Conservation (phyloP, 2,888 invertebrate species). For the Dendrolimus houi region DNA sequence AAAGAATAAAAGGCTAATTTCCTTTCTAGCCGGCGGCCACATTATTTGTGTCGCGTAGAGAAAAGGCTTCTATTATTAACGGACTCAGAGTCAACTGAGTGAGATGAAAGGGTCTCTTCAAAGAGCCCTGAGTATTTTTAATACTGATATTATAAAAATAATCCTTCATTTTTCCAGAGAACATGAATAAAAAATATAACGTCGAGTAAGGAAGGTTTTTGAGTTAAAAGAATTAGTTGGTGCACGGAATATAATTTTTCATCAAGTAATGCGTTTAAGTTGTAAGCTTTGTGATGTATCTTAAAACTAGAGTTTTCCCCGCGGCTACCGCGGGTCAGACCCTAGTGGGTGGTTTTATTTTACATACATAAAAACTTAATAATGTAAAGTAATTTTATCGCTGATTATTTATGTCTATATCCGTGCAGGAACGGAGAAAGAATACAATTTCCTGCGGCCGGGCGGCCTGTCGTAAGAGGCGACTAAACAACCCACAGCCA, state of each 20-base stretch:
- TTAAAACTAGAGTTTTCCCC: too few species aligned
- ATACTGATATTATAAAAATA: constrained; percentile 10
- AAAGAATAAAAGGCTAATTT: background rate
- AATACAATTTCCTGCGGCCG: background rate
- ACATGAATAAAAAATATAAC: background rate
- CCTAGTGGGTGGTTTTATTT: too few species aligned
- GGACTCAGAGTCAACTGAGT: constrained; percentile 7
- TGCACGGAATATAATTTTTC: too few species aligned
- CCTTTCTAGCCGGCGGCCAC: background rate
- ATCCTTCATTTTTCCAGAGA: background rate
- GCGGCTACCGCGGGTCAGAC: too few species aligned
- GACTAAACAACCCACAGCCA: background rate
- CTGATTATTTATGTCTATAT: too few species aligned
- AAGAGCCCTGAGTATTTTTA: constrained; percentile 18
- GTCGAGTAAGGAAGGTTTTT: background rate
- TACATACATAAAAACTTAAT: too few species aligned
- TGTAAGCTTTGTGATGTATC: too few species aligned
- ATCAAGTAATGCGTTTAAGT: too few species aligned
- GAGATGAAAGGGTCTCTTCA: constrained; percentile 11
- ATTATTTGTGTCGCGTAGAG: background rate
- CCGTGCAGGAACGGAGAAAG: background rate
- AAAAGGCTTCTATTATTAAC: constrained; percentile 10
- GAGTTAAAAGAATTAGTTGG: background rate
- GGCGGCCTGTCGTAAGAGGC: background rate
- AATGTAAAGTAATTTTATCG: too few species aligned